A percentile compares a stretch with the other conserved stretches of the same genome.
Conservation (phyloP, 1,140 invertebrate genomes). For the Aplysia californica region DNA sequence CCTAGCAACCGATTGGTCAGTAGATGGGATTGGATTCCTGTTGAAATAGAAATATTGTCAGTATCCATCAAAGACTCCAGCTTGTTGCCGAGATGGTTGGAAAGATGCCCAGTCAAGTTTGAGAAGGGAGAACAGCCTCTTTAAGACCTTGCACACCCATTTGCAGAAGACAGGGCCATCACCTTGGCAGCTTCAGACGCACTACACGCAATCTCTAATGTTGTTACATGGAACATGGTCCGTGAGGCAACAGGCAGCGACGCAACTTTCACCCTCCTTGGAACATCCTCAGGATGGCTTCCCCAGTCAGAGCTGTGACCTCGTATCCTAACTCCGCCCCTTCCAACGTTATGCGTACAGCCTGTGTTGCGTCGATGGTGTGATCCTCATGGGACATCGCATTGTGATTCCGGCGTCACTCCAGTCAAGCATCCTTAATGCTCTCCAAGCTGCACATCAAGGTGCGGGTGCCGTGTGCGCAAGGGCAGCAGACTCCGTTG, state of each 20-base stretch:
- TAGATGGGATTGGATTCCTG: background rate
- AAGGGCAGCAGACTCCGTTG: conserved; percentile 31
- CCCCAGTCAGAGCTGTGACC: background rate
- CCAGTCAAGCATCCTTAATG: background rate
- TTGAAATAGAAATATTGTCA: conserved; percentile 25
- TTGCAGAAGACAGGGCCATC: too few species aligned
- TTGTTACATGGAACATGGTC: background rate
- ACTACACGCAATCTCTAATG: background rate
- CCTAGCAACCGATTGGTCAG: conserved; percentile 19
- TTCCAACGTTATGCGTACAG: conserved; percentile 24
- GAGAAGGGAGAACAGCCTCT: too few species aligned
- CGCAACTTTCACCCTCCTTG: background rate
- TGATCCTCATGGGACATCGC: conserved; percentile 25
- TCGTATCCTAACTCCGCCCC: conserved; percentile 1
- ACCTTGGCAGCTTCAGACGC: background rate
- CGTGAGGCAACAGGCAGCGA: background rate
- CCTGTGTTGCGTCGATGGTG: conserved; percentile 24
- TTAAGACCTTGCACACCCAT: too few species aligned
- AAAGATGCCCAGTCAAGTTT: too few species aligned
- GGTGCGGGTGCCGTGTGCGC: conserved; percentile 35
- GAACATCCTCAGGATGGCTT: background rate
- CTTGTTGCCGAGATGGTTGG: too few species aligned
- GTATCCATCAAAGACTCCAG: background rate
- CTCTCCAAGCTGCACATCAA: conserved; percentile 38
- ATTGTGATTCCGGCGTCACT: conserved; percentile 18